Percentiles rank a stretch among this genome's conserved stretches.
phyloP scores from a whole-genome alignment of 2,888 invertebrate species.

The Pristionchus exspectatus region DNA sequence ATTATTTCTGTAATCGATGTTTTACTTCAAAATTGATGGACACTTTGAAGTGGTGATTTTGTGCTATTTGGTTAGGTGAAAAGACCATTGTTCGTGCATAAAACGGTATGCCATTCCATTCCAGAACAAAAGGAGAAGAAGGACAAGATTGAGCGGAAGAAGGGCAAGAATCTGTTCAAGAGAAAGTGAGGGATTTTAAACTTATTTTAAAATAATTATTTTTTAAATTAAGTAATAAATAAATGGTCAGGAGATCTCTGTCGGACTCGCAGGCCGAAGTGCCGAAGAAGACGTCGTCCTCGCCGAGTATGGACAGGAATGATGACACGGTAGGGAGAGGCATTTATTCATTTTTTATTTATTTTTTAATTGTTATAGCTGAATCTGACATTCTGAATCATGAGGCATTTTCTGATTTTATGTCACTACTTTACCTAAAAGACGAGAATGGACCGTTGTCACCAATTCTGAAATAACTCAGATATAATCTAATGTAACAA shows the following conservation, averaged over 20 bases:
- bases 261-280: not conserved
- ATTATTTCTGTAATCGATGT: too few species aligned
- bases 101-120: not conserved
- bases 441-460: too few species aligned
- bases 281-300: conserved; percentile 4
- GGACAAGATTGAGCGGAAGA: not conserved
- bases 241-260: not conserved
- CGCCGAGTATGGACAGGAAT: not conserved
- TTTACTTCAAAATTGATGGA: too few species aligned
- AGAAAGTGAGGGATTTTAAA: not conserved
- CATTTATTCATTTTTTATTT: too few species aligned
- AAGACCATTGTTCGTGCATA: not conserved
- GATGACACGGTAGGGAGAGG: not conserved
- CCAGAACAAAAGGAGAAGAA: not conserved
- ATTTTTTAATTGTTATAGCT: too few species aligned
- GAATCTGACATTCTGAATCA: too few species aligned
- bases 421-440: too few species aligned
- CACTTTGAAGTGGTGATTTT: too few species aligned
- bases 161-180: not conserved
- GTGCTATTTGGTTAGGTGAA: not conserved
- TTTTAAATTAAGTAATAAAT: not conserved
- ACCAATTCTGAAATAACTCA: too few species aligned
- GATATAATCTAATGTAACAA: too few species aligned
- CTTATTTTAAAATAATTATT: not conserved
- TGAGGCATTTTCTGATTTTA: too few species aligned